phyloP scores from a whole-genome alignment of 2,113 vertebrate genomes.

The Prionailurus bengalensis region DNA sequence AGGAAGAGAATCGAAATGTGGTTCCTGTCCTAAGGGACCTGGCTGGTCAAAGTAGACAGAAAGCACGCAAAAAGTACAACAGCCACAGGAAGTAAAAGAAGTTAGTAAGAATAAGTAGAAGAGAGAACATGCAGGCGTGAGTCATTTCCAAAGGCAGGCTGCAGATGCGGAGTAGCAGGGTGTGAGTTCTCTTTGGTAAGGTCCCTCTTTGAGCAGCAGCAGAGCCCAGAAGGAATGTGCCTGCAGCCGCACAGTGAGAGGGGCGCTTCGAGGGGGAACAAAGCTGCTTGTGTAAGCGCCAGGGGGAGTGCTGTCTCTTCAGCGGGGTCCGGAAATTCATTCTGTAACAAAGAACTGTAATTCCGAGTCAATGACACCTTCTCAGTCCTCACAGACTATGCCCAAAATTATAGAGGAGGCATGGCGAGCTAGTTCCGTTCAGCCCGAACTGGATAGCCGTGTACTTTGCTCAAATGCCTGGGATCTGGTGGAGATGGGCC shows the following conservation, averaged over 20 bases:
- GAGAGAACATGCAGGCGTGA: neutral
- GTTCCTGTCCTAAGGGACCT: neutral
- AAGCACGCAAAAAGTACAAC: neutral
- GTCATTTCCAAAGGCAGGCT: neutral
- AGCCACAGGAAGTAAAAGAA: neutral
- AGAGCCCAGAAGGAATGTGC: neutral
- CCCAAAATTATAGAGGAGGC: slow-evolving; percentile 79
- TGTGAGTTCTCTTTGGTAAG: slow-evolving; percentile 27
- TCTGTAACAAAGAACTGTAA: slow-evolving; percentile 80
- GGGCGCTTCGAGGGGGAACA: slow-evolving; percentile 68
- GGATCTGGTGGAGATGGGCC: slow-evolving; percentile 80
- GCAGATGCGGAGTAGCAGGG: neutral
- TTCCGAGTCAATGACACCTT: slow-evolving; percentile 83
- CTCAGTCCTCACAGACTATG: slow-evolving; percentile 78
- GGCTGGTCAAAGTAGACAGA: neutral
- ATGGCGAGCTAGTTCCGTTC: slow-evolving; percentile 60
- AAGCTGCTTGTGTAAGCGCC: slow-evolving; percentile 70
- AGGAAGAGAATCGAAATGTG: neutral
- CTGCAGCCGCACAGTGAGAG: slow-evolving; percentile 52
- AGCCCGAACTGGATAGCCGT: slow-evolving; percentile 70
- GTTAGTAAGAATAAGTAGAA: neutral
- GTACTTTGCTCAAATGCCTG: slow-evolving; percentile 73
- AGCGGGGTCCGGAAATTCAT: slow-evolving; percentile 72
- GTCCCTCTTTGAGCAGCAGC: slow-evolving; percentile 51
- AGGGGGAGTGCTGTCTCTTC: slow-evolving; percentile 25